Evolutionary conservation across 2,113 vertebrate species (phyloP).

Genomic region (Mungos mungo): DNA sequence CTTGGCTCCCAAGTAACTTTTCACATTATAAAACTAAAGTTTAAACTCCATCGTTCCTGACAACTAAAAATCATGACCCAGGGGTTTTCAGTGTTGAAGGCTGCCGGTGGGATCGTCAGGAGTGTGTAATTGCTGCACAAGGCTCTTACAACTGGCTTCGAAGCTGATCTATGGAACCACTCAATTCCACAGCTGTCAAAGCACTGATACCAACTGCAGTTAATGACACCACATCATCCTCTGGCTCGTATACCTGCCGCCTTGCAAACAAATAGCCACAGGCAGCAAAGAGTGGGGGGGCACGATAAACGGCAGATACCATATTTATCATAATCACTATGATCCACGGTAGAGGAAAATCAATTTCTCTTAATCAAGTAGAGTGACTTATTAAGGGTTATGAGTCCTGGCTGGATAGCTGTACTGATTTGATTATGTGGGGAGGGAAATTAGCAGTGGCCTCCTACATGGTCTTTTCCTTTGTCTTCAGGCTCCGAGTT

Average conservation of each 20-base stretch:
- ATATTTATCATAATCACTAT: slow-evolving; percentile 93
- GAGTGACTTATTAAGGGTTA: slow-evolving; percentile 92
- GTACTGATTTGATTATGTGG: slow-evolving; percentile 87
- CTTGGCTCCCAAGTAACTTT: background rate
- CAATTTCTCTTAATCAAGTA: slow-evolving; percentile 92
- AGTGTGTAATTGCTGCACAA: slow-evolving; percentile 63
- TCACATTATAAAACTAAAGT: background rate
- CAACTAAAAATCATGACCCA: slow-evolving; percentile 64
- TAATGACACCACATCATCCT: slow-evolving; percentile 85
- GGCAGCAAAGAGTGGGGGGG: slow-evolving; percentile 55
- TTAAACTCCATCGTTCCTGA: slow-evolving; percentile 6
- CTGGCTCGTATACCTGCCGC: slow-evolving; percentile 80
- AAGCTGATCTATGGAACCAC: slow-evolving; percentile 82
- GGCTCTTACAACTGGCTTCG: slow-evolving; percentile 74
- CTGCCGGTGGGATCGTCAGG: slow-evolving; percentile 63
- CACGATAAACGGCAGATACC: slow-evolving; percentile 77
- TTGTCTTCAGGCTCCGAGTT: slow-evolving; percentile 82
- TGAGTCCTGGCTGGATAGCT: slow-evolving; percentile 87
- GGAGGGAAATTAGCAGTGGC: slow-evolving; percentile 86
- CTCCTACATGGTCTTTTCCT: slow-evolving; percentile 81
- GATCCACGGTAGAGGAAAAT: slow-evolving; percentile 86
- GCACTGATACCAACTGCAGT: slow-evolving; percentile 88
- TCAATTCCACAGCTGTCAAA: slow-evolving; percentile 87
- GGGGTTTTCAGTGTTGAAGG: slow-evolving; percentile 61
- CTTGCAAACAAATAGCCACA: slow-evolving; percentile 82